Base-by-base conservation (phyloP, 30 jellyfish, hydroid and myxozoan genomes). In the Aurelia sp. region DNA sequence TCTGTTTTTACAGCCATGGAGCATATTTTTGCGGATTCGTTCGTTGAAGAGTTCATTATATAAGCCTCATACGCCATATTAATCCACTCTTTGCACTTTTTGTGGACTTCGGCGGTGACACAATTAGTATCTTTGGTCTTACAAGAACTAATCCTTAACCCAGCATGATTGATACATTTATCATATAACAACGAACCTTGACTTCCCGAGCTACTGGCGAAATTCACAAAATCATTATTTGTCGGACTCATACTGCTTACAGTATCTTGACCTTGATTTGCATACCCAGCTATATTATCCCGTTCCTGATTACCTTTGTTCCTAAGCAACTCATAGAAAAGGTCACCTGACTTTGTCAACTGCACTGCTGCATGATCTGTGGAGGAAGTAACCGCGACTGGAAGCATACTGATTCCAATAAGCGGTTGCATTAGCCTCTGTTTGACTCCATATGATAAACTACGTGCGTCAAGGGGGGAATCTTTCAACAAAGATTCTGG, bases 391-490 rank as follows among this genome's bases (percentile, higher is more conserved):
- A 74, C 72, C 67, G 63, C 77, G 62, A 62, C 27, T 33, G 68
- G 31, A 20, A 57, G 10, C 0, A 84, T 61, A 59, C 75, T 63
- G 50, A 84, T 40, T 11, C 93, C 93, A 62, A 84, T 62, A 50
- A 84, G 93, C 74, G 93, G 93, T 50, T 72, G 93, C 64, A 20
- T 73, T 53, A 84, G 81, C 44, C 93, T 84, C 86, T 76, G 64
- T 41, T 35, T 65, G 31, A 84, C 76, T 38, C 71, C 93, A 38
- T 83, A 86, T 44, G 93, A 84, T 31, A 65, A 59, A 22, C 65
- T 60, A 13, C 93, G 93, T 33, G 53, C 44, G 63, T 84, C 88
- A 58, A 62, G 51, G 24, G 80, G 16, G 27, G 50, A 8, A 20
- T 15, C 19, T 33, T 74, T 63, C 55, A 84, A 59, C 88, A 88